Conservation (phyloP, 2,888 invertebrate genomes). For the Ephialtes manifestator region DNA sequence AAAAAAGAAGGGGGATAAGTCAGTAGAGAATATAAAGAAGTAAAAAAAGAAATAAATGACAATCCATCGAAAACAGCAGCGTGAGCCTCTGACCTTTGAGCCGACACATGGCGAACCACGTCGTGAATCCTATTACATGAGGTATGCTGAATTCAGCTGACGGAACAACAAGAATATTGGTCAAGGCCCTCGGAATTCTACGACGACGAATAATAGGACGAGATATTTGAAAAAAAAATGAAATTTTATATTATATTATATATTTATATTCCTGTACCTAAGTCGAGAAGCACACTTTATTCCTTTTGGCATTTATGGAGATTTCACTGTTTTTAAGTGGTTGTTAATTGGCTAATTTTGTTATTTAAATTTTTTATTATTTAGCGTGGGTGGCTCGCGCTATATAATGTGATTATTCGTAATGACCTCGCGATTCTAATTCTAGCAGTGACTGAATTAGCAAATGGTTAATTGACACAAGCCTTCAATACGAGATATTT, state of each 20-base stretch:
- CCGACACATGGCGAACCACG: slow-evolving; percentile 87
- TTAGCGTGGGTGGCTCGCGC: neutral
- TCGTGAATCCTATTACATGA: slow-evolving; percentile 87
- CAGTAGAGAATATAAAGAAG: slow-evolving; percentile 3
- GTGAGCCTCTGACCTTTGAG: slow-evolving; percentile 86
- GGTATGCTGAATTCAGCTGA: slow-evolving; percentile 84
- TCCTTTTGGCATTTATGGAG: neutral
- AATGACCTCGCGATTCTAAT: slow-evolving; percentile 2
- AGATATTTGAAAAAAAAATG: neutral
- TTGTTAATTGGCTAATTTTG: neutral
- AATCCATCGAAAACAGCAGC: slow-evolving; percentile 58
- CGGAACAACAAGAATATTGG: slow-evolving; percentile 63
- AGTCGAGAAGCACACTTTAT: slow-evolving; percentile 53
- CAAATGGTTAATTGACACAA: slow-evolving; percentile 24
- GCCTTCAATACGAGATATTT: neutral
- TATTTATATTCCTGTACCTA: slow-evolving; percentile 16
- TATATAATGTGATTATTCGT: neutral
- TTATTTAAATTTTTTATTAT: neutral
- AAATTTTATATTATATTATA: neutral
- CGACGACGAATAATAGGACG: slow-evolving; percentile 17
- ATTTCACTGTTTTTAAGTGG: neutral
- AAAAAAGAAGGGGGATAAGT: neutral
- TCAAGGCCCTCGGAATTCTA: slow-evolving; percentile 28
- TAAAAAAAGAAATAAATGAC: slow-evolving; percentile 23
- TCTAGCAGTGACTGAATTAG: slow-evolving; percentile 7